Evolutionary conservation across 2,113 vertebrate genomes (phyloP), one percentile per base, ranked within the genome.

Genomic region (Ia io): DNA sequence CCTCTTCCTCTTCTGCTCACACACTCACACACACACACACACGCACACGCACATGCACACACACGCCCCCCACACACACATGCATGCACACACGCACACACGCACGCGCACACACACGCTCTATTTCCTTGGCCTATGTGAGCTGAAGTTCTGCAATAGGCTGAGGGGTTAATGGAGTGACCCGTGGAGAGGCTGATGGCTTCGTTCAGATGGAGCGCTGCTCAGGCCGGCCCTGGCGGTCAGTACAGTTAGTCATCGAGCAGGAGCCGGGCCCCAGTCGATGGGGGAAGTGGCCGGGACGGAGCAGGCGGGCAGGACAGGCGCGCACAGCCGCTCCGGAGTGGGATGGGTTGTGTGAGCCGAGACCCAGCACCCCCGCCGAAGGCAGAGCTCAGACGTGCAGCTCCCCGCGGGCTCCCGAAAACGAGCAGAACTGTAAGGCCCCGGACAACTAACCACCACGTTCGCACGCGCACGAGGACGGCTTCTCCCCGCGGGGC

Each of bases 121-220:
- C 73, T 78, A 67, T 69, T 83, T 71, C 49, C 79, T 96, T 70
- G 49, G 32, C 56, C 59, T 9, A n/a, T 42, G 23, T 32, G 42
- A 84, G 74, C 70, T 42, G 44, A 82, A 78, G 13, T 51, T 59
- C 59, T 51, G 14, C 42, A 65, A 35, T 11, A 70, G 30, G 6
- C 65, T 61, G 22, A 67, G 18, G 35, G 77, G n/a, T 56, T 63
- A 65, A 37, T 49, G 28, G 47, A 44, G 78, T 40, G n/a, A 79
- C 10, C 49, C 25, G 20, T 9, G 3, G 14, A 28, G 71, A 90
- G 40, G 44, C 28, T 32, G 25, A 87, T 30, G 30, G 40, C n/a
- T 93, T 74, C 18, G 14, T 37, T 86, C 67, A 56, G 18, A 63
- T 63, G 9, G 10, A 53, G 6, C 0, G 5, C 22, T 51, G 25